Percentiles rank a stretch among this genome's conserved stretches.
These are phyloP conservation scores for Kryptolebias marmoratus DNA, from an alignment of 2,113 vertebrate species.

Conservation along the genomic window DNA sequence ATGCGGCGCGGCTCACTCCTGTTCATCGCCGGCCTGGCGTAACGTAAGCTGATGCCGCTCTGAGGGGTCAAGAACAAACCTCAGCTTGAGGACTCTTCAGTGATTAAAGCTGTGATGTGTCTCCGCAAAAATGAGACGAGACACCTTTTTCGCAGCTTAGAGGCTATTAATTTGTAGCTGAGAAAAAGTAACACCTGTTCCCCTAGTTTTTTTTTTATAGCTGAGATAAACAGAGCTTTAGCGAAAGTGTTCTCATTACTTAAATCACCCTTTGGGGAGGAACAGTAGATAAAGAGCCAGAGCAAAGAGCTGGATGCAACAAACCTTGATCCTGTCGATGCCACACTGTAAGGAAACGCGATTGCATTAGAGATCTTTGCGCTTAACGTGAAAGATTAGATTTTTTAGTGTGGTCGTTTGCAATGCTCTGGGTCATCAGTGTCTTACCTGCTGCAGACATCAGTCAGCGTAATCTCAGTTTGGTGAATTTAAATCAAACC, in stretches of 20 bases:
- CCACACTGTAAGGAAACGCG: too few species aligned
- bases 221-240: conserved; percentile 5
- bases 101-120: conserved; percentile 1
- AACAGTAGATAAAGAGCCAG: conserved; percentile 15
- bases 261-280: not conserved
- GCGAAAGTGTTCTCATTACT: conserved; percentile 8
- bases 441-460: too few species aligned
- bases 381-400: too few species aligned
- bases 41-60: not conserved
- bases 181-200: not conserved
- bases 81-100: not conserved
- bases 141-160: conserved; percentile 6
- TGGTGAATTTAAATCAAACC: too few species aligned
- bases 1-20: not conserved
- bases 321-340: not conserved
- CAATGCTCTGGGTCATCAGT: too few species aligned
- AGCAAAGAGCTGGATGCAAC: conserved; percentile 1
- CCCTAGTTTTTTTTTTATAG: not conserved
- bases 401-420: too few species aligned
- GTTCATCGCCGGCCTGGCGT: not conserved
- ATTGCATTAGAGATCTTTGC: too few species aligned
- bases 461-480: too few species aligned
- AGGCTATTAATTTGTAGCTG: not conserved
- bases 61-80: conserved; percentile 2
- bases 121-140: not conserved